Evolutionary conservation across 1,140 invertebrate species (phyloP).

Genomic region (Drosophila quadrilineata): DNA sequence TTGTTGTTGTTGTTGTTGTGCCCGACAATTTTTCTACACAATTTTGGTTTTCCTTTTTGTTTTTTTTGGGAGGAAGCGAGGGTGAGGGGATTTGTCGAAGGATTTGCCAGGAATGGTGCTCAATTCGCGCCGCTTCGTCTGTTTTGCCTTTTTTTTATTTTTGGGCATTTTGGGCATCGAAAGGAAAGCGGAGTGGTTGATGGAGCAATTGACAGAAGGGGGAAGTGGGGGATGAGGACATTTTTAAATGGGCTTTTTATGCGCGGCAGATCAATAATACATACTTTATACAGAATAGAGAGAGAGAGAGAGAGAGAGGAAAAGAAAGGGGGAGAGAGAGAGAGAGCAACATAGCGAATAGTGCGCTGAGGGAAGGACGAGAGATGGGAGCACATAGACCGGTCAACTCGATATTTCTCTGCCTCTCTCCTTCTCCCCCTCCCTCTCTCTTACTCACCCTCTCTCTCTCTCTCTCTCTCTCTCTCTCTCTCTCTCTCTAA

Average conservation of each 20-base stretch:
- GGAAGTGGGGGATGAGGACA: too few relatives aligned
- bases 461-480: neutral
- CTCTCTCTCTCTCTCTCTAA: neutral
- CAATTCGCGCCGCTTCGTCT: constrained; percentile 39
- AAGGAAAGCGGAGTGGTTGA: too few relatives aligned
- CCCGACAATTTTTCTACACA: constrained; percentile 71
- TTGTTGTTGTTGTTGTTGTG: constrained; percentile 11
- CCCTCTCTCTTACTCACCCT: too few relatives aligned
- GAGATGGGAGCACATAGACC: too few relatives aligned
- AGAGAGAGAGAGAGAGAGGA: neutral
- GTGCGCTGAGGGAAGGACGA: too few relatives aligned
- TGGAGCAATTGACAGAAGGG: too few relatives aligned
- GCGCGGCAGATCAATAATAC: constrained; percentile 77
- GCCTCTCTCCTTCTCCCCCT: too few relatives aligned
- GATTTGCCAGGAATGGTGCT: neutral
- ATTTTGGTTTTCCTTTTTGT: constrained; percentile 50
- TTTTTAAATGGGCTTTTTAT: constrained; percentile 80
- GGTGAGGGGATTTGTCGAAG: too few relatives aligned
- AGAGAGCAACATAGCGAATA: neutral
- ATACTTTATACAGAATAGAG: constrained; percentile 60
- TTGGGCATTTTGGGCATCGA: too few relatives aligned
- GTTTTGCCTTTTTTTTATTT: constrained; percentile 37
- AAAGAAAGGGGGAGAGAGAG: neutral
- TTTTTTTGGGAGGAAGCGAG: neutral
- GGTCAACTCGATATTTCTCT: too few relatives aligned